Conservation (phyloP, 2,888 invertebrate species). For the Amiota minor region DNA sequence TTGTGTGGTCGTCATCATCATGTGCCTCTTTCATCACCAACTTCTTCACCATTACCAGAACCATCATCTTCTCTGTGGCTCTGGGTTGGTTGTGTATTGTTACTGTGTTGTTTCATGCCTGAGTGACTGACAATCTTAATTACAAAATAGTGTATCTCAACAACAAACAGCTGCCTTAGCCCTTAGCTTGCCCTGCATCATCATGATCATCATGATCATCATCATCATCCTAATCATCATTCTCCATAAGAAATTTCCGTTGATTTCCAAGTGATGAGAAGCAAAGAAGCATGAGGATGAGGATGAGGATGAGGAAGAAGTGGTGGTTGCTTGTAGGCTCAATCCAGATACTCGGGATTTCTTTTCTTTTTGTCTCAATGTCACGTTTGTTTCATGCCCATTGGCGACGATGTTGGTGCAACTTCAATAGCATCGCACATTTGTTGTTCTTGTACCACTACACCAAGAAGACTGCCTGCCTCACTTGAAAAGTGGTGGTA, state of each 20-base stretch:
- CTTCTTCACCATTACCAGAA: too few relatives aligned
- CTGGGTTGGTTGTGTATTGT: neutral
- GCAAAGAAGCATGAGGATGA: too few relatives aligned
- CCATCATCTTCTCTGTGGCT: neutral
- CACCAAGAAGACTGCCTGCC: neutral
- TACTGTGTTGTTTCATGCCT: conserved; percentile 12
- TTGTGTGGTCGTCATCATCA: too few relatives aligned
- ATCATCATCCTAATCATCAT: neutral
- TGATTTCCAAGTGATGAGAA: too few relatives aligned
- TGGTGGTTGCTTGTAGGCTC: too few relatives aligned
- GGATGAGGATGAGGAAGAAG: too few relatives aligned
- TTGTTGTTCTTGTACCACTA: neutral
- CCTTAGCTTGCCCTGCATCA: neutral
- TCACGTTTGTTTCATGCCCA: conserved; percentile 47
- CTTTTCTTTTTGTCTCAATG: conserved; percentile 56
- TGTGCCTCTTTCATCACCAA: too few relatives aligned
- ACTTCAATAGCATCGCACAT: neutral
- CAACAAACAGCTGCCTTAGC: neutral
- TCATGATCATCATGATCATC: neutral
- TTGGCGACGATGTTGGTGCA: neutral
- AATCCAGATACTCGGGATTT: too few relatives aligned
- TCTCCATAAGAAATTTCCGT: neutral
- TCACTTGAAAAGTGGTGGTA: conserved; percentile 7
- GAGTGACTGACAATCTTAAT: conserved; percentile 29
- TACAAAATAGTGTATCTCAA: conserved; percentile 21